Evolutionary conservation across 2,888 invertebrate genomes (phyloP).

Genomic region (Parnassius apollo): DNA sequence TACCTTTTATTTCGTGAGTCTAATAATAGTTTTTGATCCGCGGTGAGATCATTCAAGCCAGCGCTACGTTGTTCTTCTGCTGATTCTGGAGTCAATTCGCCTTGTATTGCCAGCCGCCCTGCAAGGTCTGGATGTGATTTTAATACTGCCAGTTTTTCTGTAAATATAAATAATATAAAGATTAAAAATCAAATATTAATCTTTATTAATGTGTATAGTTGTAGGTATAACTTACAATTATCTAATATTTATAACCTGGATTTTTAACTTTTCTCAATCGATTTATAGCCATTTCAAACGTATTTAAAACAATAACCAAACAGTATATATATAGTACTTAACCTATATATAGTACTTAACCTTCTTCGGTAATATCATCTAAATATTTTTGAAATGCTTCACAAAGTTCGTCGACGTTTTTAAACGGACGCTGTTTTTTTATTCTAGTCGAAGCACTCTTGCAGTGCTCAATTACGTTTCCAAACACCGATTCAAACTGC

Average conservation of each 20-base stretch:
- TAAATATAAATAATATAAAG: not conserved
- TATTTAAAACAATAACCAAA: no score
- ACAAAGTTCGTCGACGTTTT: constrained; percentile 66
- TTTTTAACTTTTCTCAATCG: no score
- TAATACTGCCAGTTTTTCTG: constrained; percentile 79
- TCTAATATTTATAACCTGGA: no score
- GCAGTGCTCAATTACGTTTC: constrained; percentile 83
- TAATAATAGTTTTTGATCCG: constrained; percentile 75
- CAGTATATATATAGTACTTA: no score
- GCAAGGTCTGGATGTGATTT: constrained; percentile 84
- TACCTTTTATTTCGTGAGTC: constrained; percentile 61
- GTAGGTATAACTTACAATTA: no score
- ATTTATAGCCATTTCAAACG: no score
- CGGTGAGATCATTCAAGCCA: constrained; percentile 76
- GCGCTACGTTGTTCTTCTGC: constrained; percentile 79
- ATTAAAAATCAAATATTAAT: no score
- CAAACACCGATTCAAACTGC: constrained; percentile 80
- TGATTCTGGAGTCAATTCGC: constrained; percentile 81
- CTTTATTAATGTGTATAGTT: no score
- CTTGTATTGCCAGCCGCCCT: constrained; percentile 77
- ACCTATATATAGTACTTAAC: constrained; percentile 72
- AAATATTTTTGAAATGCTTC: constrained; percentile 78
- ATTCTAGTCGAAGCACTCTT: constrained; percentile 75
- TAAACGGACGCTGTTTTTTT: constrained; percentile 76
- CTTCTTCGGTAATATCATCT: constrained; percentile 71